phyloP scores from a whole-genome alignment of 2,888 invertebrate species.

The Ferrisia virgata region DNA sequence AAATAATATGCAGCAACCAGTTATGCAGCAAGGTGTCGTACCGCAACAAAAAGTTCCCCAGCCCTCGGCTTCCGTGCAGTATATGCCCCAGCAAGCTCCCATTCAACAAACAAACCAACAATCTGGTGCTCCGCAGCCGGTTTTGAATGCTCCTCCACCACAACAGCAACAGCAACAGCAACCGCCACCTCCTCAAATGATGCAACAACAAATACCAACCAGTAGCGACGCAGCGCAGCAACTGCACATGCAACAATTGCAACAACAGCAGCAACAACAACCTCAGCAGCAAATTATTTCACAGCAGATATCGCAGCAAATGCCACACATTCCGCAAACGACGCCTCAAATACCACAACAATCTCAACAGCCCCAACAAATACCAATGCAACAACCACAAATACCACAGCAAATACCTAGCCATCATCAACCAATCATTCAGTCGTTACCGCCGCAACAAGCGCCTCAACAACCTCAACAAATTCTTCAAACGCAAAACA shows the following conservation, averaged over 20 bases:
- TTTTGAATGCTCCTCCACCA: background rate
- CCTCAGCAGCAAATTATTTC: conserved; percentile 51
- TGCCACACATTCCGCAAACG: conserved; percentile 55
- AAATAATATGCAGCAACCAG: conserved; percentile 53
- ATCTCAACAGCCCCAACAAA: conserved; percentile 51
- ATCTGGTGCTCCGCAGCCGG: conserved; percentile 55
- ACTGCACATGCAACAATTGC: conserved; percentile 55
- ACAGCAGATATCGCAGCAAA: conserved; percentile 45
- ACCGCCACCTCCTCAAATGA: background rate
- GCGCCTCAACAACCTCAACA: conserved; percentile 46
- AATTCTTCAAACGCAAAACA: conserved; percentile 46
- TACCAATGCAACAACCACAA: conserved; percentile 51
- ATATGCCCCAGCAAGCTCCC: conserved; percentile 14
- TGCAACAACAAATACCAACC: conserved; percentile 25
- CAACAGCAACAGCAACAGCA: background rate
- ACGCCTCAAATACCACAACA: conserved; percentile 47
- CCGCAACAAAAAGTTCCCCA: conserved; percentile 48
- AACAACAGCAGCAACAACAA: conserved; percentile 54
- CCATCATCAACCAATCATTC: conserved; percentile 44
- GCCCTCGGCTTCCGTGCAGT: conserved; percentile 21
- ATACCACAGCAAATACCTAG: conserved; percentile 54
- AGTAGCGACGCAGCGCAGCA: background rate
- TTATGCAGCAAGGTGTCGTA: conserved; percentile 47
- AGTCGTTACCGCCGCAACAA: conserved; percentile 55
- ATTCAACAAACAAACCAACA: conserved; percentile 48